These are phyloP conservation scores for Hipposideros larvatus DNA, from an alignment of 2,797 vertebrate genomes.

Conservation along the genomic window DNA sequence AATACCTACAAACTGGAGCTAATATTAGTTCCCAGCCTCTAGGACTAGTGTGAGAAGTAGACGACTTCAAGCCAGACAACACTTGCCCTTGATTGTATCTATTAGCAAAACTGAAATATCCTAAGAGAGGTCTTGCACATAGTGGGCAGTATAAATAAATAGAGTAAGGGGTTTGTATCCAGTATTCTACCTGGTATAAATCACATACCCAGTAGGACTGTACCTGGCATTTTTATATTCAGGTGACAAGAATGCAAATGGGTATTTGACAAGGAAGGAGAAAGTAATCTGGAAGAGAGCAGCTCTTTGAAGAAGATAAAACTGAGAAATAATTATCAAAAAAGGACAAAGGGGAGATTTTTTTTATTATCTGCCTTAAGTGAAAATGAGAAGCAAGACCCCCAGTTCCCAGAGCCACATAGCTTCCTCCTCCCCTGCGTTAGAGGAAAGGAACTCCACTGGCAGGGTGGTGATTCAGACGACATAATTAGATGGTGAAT, in stretches of 20 bases:
- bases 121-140: neutral
- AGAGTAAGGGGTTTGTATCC: neutral
- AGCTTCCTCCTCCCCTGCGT: neutral
- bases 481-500: conserved; percentile 81
- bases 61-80: neutral
- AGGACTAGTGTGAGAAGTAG: neutral
- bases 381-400: conserved; percentile 65
- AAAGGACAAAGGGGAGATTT: neutral
- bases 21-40: neutral
- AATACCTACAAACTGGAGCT: neutral
- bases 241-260: neutral
- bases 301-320: neutral
- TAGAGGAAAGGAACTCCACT: conserved; percentile 55
- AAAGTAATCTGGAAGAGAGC: neutral
- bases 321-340: conserved; percentile 37
- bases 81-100: neutral
- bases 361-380: conserved; percentile 23
- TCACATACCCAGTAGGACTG: neutral
- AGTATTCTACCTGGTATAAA: neutral
- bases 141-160: neutral
- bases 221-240: neutral
- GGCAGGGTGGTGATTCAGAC: conserved; percentile 69
- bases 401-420: neutral
- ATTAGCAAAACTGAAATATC: neutral
- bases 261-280: neutral